Base-by-base conservation (phyloP, 1,140 invertebrate species). In the Scaptodrosophila lebanonensis region DNA sequence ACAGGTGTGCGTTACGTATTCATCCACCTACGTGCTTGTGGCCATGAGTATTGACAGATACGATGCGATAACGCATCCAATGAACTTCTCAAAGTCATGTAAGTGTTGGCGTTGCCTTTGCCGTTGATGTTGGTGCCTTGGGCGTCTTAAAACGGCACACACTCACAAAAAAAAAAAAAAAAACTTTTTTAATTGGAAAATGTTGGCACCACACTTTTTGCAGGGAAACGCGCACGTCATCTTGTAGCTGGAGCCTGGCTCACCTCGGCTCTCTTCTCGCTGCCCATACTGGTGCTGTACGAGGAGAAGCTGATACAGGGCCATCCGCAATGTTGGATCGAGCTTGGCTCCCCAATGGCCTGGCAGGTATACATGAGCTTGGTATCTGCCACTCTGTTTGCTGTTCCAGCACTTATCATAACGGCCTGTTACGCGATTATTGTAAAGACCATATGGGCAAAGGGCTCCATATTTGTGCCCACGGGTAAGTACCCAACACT, bases 41-140 rank as follows among this genome's bases (percentile, higher is more conserved):
- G 95, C 96, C 1, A 89, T 98, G 15, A 97, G 95, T 71, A 95
- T 98, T 64, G 97, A 98, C 87, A 90, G 97, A 73, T 97, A 97
- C 76, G 95, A 98, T 83, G 96, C 96, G 62, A 97, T 98, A 75
- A 96, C 95, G 4, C 92, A 96, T 87, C 97, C 97, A 0, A 95
- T 98, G 94, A 97, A 96, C 88, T 97, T 97, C 87, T 95, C 94
- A 15, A 93, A 94, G 83, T 95, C 95, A 75, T 97, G 95, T 97
- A 89, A 95, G 95, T 95, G 85, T 13, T 54, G 18, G 16, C 5
- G 42, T 15, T 8, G 4, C 33, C n/a, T n/a, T n/a, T n/a, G n/a
- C n/a, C n/a, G n/a, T n/a, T n/a, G n/a, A n/a, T n/a, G n/a, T n/a
- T 29, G 9, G 27, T 9, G 27, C 5, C 5, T 6, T 29, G 27